phyloP scores from a whole-genome alignment of 2,113 vertebrate genomes.

The Scalopus aquaticus region DNA sequence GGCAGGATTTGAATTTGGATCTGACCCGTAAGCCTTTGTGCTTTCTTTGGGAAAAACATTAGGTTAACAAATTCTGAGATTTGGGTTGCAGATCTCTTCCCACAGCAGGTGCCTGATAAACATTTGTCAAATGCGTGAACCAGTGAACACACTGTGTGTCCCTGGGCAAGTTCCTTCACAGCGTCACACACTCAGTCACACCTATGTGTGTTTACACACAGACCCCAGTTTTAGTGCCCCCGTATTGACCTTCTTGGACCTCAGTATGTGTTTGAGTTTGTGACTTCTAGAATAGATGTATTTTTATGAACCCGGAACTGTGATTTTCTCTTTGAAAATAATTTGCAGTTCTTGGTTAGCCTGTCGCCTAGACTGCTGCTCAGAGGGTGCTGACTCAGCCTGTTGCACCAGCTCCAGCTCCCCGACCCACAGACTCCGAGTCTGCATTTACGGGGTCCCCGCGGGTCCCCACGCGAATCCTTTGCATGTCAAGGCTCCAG shows the following conservation, averaged over 20 bases:
- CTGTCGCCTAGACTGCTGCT: rapidly evolving
- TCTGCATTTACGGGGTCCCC: not conserved
- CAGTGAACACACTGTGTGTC: not conserved
- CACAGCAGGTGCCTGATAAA: not conserved
- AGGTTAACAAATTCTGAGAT: not conserved
- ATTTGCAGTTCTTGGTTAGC: not conserved
- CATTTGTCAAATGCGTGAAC: not conserved
- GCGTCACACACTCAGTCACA: not conserved
- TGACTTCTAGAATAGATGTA: not conserved
- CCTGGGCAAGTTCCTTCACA: not conserved
- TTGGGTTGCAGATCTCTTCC: not conserved
- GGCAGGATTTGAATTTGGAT: not conserved
- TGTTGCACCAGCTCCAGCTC: not conserved
- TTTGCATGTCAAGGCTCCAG: rapidly evolving
- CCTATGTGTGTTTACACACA: rapidly evolving
- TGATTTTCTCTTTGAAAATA: not conserved
- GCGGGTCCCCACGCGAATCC: not conserved
- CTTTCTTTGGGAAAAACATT: not conserved
- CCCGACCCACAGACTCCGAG: not conserved
- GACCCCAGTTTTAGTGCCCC: not conserved
- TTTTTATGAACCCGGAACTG: not conserved
- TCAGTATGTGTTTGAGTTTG: not conserved
- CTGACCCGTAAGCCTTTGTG: not conserved
- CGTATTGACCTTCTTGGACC: no score
- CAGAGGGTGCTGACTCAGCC: not conserved